Percentiles rank a stretch among this genome's conserved stretches.
Evolutionary conservation across 2,888 invertebrate genomes (phyloP).

Genomic region (Seladonia tumulorum): DNA sequence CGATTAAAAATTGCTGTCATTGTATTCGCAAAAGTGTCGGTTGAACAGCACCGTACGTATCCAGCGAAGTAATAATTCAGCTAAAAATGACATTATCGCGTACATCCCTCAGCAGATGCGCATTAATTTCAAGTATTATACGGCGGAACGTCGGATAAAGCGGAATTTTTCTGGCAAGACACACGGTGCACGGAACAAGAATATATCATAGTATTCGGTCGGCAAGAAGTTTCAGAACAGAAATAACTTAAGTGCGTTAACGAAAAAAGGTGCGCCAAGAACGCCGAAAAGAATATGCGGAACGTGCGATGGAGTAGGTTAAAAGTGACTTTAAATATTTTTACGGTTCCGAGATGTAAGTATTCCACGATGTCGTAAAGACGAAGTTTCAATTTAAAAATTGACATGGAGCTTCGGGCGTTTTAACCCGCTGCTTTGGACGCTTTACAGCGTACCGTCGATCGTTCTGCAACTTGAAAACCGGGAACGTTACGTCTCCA

Average conservation of each 20-base stretch:
- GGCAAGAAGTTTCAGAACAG: background rate
- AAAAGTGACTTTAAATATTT: background rate
- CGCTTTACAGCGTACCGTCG: background rate
- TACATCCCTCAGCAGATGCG: slow-evolving; percentile 36
- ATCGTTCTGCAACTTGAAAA: background rate
- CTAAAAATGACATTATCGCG: slow-evolving; percentile 41
- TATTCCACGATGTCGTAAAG: background rate
- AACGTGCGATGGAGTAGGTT: background rate
- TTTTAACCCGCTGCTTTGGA: background rate
- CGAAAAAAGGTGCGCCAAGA: background rate
- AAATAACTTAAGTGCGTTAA: slow-evolving; percentile 1
- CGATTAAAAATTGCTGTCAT: background rate
- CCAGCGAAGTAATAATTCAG: background rate
- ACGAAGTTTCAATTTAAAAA: slow-evolving; percentile 3
- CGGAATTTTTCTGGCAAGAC: slow-evolving; percentile 19
- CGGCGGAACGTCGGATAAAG: background rate
- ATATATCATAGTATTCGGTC: slow-evolving; percentile 11
- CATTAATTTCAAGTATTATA: slow-evolving; percentile 46
- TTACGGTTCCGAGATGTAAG: background rate
- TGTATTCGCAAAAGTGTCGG: background rate
- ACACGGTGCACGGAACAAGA: background rate
- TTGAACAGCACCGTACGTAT: background rate
- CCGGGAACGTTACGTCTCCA: background rate
- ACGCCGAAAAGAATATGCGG: background rate
- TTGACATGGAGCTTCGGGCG: background rate